A percentile compares a stretch with the other conserved stretches of the same genome.
phyloP scores from a whole-genome alignment of 2,797 vertebrate species.

The Bradypodion pumilum region DNA sequence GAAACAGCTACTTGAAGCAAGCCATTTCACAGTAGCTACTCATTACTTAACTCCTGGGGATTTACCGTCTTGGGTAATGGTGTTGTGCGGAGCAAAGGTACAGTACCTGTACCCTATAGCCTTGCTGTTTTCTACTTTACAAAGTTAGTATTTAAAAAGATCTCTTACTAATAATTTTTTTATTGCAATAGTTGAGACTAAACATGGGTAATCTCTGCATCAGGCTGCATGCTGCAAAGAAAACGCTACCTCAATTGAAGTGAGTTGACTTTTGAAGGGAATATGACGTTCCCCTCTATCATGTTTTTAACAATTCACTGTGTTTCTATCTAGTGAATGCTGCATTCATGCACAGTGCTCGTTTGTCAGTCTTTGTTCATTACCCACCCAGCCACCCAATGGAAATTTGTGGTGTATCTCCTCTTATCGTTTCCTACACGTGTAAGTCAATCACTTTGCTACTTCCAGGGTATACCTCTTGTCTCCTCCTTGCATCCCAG shows the following conservation, averaged over 20 bases:
- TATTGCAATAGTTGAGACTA: not conserved
- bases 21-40: not conserved
- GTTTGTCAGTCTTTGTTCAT: not conserved
- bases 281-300: too few species aligned
- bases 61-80: not conserved
- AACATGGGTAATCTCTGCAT: not conserved
- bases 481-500: not conserved
- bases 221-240: not conserved
- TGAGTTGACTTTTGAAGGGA: not conserved
- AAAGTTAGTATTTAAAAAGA: not conserved
- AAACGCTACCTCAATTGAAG: not conserved
- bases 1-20: not conserved
- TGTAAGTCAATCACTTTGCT: not conserved
- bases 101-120: not conserved
- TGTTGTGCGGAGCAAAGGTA: not conserved
- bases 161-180: not conserved
- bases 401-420: not conserved
- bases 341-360: not conserved
- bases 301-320: not conserved
- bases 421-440: too few species aligned
- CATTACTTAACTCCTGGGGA: not conserved
- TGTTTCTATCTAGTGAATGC: not conserved
- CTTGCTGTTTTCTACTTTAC: not conserved
- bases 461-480: not conserved
- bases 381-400: not conserved